Base-by-base conservation (phyloP, 2,888 invertebrate species). In the Lasioglossum vierecki region DNA sequence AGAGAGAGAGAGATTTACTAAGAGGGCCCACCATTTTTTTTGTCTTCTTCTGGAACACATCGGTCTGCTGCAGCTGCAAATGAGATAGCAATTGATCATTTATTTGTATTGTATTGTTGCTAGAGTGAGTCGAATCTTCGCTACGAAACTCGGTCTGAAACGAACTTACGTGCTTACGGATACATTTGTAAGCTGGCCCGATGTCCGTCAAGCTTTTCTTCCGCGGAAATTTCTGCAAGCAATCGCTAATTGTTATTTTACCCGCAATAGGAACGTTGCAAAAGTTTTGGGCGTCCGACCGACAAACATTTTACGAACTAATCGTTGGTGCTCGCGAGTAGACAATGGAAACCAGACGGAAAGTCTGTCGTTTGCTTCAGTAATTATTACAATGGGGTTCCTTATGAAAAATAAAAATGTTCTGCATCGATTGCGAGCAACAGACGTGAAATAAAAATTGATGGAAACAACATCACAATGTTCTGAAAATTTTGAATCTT, bases 91-190 rank as follows among this genome's bases (percentile, higher is more conserved):
- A 84, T 83, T 83, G 81, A 84, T 46, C 79, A 57, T 82, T 87
- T 70, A 76, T 75, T 30, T 60, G 46, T 77, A 76, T 68, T 39
- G 57, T 63, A 80, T 84, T 82, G 84, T 86, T 74, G 30, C 13
- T 30, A 30, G n/a, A 80, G 6, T 44, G 49, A 39, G 68, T 68
- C 49, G n/a, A 63, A 30, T 53, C 63, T 30, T 30, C 44, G n/a
- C 60, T 13, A 44, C 30, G 13, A 73, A 73, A 74, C 60, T 71
- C 75, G 30, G 66, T 30, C 30, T 30, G 39, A 68, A 78, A 53
- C 18, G 70, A 90, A 93, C 95, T 94, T 92, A 95, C 95, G 91
- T 95, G 95, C 80, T 94, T 93, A 88, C 92, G 93, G 88, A 94
- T 91, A 85, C 94, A 95, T 85, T 93, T 93, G 91, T 94, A 95